Percentiles rank a stretch among this genome's conserved stretches.
phyloP scores from a whole-genome alignment of 2,797 vertebrate genomes.

The Intellagama lesueurii region DNA sequence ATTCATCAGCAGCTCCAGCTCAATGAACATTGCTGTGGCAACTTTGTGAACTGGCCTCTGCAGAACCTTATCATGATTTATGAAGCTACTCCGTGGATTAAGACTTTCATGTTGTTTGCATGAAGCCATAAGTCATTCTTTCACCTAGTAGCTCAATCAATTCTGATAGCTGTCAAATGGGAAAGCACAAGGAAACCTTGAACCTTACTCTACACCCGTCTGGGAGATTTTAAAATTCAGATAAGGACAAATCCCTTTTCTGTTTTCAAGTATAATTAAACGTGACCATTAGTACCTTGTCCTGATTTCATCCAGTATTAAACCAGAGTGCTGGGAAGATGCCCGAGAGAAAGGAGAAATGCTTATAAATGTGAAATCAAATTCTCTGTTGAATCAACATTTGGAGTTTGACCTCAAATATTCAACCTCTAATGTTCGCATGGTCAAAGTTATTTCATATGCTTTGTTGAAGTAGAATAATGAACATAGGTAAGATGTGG shows the following conservation, averaged over 20 bases:
- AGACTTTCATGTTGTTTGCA: slow-evolving; percentile 44
- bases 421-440: neutral
- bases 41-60: slow-evolving; percentile 30
- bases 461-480: neutral
- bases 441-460: neutral
- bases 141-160: slow-evolving; percentile 49
- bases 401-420: neutral
- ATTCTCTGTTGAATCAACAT: neutral
- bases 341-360: neutral
- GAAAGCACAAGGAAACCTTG: slow-evolving; percentile 23
- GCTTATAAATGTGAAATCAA: neutral
- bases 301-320: neutral
- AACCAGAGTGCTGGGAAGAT: neutral
- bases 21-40: slow-evolving; percentile 23
- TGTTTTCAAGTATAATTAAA: slow-evolving; percentile 17
- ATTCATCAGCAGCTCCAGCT: slow-evolving; percentile 31
- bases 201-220: slow-evolving; percentile 24
- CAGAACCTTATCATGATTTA: slow-evolving; percentile 49
- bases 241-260: slow-evolving; percentile 19
- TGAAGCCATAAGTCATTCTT: slow-evolving; percentile 52
- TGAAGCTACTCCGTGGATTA: slow-evolving; percentile 40
- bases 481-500: neutral
- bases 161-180: slow-evolving; percentile 39
- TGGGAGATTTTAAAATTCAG: slow-evolving; percentile 34
- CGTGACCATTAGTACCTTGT: neutral